phyloP scores from a whole-genome alignment of 2,113 vertebrate species.

The Garra rufa region DNA sequence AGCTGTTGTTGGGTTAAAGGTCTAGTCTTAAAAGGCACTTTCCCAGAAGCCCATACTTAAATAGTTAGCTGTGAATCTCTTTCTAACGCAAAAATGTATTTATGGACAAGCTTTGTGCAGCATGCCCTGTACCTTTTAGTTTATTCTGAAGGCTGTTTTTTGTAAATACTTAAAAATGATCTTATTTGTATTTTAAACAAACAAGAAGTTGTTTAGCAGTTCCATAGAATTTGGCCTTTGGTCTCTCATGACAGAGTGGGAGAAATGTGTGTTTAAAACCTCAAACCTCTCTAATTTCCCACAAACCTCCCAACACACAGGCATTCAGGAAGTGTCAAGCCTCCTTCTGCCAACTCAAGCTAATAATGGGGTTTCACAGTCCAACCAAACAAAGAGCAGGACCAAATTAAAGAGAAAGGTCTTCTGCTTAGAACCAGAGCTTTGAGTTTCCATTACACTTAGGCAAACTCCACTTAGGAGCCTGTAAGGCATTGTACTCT shows the following conservation, averaged over 20 bases:
- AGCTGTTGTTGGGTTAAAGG: conserved; percentile 32
- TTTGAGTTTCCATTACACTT: conserved; percentile 37
- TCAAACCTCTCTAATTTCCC: conserved; percentile 64
- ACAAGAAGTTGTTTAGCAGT: neutral
- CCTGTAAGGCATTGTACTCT: neutral
- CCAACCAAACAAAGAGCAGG: conserved; percentile 49
- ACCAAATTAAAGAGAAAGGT: conserved; percentile 40
- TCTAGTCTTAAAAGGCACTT: conserved; percentile 37
- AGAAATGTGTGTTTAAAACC: conserved; percentile 59
- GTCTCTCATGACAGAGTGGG: conserved; percentile 12
- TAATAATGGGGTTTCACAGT: conserved; percentile 50
- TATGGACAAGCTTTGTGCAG: neutral
- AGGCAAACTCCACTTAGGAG: conserved; percentile 33
- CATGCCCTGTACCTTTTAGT: neutral
- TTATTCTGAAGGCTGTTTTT: neutral
- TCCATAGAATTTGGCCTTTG: conserved; percentile 6
- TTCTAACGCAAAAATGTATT: neutral
- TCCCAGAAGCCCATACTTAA: conserved; percentile 2
- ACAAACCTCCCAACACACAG: conserved; percentile 68
- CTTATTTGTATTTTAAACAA: conserved; percentile 21
- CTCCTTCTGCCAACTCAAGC: conserved; percentile 62
- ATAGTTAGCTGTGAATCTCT: neutral
- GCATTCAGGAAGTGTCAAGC: conserved; percentile 69
- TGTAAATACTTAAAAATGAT: neutral
- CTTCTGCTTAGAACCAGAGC: conserved; percentile 33